Base-by-base conservation (phyloP, 37 sponge, comb jelly and placozoan species). In the Agelas oroides region DNA sequence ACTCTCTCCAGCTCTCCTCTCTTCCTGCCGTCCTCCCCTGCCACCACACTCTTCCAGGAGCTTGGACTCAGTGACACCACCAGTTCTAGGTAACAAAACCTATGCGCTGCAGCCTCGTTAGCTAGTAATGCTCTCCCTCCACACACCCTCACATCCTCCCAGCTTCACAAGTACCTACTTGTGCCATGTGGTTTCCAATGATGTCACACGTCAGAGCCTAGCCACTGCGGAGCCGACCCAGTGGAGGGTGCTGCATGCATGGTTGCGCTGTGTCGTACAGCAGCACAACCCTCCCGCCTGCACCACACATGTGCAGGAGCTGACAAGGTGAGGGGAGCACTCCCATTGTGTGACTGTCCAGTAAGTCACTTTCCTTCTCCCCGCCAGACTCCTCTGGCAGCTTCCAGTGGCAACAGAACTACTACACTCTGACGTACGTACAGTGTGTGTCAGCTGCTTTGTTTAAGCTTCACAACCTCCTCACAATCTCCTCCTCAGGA, bases 231-330 rank as follows among this genome's bases (percentile, higher is more conserved):
- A 85, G 46, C 70, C 20, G 16, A 39, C 78, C 37, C 86, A 85
- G 68, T 41, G 65, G 66, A 73, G 32, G 31, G 68, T 71, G 56
- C 53, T 80, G 28, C 88, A 87, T 59, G 75, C 65, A 24, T 87
- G 88, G 88, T 5, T 87, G 23, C 56, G 88, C 24, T 83, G 84
- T 54, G 1, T 81, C 33, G 75, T 62, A 1, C n/a, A 67, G 18
- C 69, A 85, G 66, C 70, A 85, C 71, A 24, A 38, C 56, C 77
- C 86, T 13, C 76, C 86, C 0, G 70, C 77, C 12, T 41, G 55
- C n/a, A 35, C 20, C 25, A 40, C 72, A 21, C 34, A 58, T 0
- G 84, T 83, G 28, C 31, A 59, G 65, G 25, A 15, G 15, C 74
- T 83, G 1, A 62, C 84, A 25, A 31, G 33, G 80, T 80, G n/a